Base-by-base conservation (phyloP, 2,888 invertebrate species). In the Troides oblongomaculatus region DNA sequence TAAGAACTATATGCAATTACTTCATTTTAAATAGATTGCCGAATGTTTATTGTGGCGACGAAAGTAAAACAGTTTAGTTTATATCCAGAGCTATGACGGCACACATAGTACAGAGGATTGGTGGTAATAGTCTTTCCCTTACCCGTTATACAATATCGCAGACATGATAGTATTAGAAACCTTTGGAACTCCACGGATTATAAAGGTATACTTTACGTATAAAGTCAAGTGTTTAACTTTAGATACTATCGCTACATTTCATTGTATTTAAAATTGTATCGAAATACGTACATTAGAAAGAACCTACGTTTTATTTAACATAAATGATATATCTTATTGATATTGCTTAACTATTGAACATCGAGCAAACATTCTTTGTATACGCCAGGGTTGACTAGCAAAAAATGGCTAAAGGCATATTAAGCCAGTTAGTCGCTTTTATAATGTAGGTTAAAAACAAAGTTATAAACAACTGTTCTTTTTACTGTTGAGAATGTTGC, bases 111-210 rank as follows among this genome's bases (percentile, higher is more conserved):
- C 30, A 63, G 18, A 57, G 18, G 71, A 63, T 64, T 68, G 62
- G 67, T 71, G 62, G 73, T 75, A 75, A 74, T 74, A 74, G 73
- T 72, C 72, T 74, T 71, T 57, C 71, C 71, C 73, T 72, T 72
- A 72, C 69, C 65, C 74, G 73, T 75, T 76, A 77, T 73, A 74
- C 75, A 75, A 77, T 76, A 62, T 70, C 73, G 60, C 64, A 61
- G 69, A 64, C 63, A 63, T 74, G 73, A 72, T 72, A 64, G 70
- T 62, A 63, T 69, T 69, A 73, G 72, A 74, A 72, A 71, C 72
- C 69, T 69, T 68, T 69, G 63, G 23, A 60, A 63, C 60, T 30
- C 58, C 63, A 64, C 23, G 68, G 73, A 69, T 72, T 69, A 66
- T 68, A 65, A 58, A 59, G 56, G 71, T 64, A 69, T 72, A 70